These are phyloP conservation scores for Stichodactyla helianthus DNA, from an alignment of 64 coral and sea anemone species.

Conservation along the genomic window DNA sequence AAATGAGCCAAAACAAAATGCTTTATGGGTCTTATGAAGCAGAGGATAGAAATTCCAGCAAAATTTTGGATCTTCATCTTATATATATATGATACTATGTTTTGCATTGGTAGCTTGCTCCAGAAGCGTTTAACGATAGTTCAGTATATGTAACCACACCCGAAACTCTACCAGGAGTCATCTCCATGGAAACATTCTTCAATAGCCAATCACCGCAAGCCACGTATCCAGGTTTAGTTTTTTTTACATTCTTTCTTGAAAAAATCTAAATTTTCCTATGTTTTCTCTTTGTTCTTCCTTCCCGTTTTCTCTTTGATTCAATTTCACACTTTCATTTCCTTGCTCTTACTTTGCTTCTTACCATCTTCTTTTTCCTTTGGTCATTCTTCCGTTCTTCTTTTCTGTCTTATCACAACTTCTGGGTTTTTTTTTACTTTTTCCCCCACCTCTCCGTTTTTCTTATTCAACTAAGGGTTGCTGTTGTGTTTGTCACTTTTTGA, in stretches of 20 bases:
- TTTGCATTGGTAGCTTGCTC: not conserved
- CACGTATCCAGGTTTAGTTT: not conserved
- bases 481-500: not conserved
- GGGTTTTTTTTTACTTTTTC: not conserved
- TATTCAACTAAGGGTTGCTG: too few relatives aligned
- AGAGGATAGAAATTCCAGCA: too few relatives aligned
- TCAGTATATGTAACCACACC: not conserved
- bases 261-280: not conserved
- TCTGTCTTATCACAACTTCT: not conserved
- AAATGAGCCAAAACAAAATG: too few relatives aligned
- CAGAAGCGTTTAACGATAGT: slow-evolving; percentile 13
- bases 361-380: not conserved
- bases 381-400: not conserved
- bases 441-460: not conserved
- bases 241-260: not conserved
- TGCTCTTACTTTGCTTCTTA: not conserved
- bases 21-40: too few relatives aligned
- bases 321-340: not conserved
- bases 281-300: not conserved
- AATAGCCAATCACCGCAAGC: not conserved
- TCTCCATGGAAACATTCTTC: slow-evolving; percentile 3
- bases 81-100: not conserved
- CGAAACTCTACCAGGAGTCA: not conserved
- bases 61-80: too few relatives aligned
- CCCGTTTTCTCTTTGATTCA: not conserved